Evolutionary conservation across 2,797 vertebrate species (phyloP).

Genomic region (Malacoraja senta): DNA sequence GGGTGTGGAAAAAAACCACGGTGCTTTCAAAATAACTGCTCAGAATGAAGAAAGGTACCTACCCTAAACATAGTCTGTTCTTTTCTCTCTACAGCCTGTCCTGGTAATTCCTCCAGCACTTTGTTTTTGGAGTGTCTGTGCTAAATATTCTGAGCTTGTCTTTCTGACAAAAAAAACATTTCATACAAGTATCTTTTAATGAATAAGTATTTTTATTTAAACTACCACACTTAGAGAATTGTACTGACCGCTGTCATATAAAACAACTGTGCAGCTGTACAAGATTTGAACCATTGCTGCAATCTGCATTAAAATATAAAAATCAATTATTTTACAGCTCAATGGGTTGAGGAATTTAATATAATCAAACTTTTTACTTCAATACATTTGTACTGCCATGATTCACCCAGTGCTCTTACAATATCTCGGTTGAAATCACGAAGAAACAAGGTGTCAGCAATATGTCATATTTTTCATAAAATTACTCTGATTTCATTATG

Average conservation of each 20-base stretch:
- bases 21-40: background rate
- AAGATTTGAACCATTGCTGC: conserved; percentile 23
- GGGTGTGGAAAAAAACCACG: background rate
- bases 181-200: conserved; percentile 25
- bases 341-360: conserved; percentile 10
- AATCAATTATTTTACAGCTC: conserved; percentile 31
- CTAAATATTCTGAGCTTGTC: background rate
- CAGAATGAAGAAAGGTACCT: too few relatives aligned
- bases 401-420: background rate
- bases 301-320: conserved; percentile 35
- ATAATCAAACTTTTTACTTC: background rate
- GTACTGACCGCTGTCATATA: conserved; percentile 43
- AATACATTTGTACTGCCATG: conserved; percentile 26
- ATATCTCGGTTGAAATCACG: background rate
- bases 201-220: conserved; percentile 28
- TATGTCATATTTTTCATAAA: background rate
- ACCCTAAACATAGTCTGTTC: too few relatives aligned
- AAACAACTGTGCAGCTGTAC: conserved; percentile 19
- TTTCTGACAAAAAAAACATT: background rate
- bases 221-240: conserved; percentile 46
- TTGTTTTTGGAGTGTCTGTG: background rate
- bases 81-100: too few relatives aligned
- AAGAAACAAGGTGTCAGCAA: conserved; percentile 11
- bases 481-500: background rate
- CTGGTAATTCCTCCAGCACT: too few relatives aligned